phyloP scores from a whole-genome alignment of 64 coral and sea anemone species.

The Montipora sp. region DNA sequence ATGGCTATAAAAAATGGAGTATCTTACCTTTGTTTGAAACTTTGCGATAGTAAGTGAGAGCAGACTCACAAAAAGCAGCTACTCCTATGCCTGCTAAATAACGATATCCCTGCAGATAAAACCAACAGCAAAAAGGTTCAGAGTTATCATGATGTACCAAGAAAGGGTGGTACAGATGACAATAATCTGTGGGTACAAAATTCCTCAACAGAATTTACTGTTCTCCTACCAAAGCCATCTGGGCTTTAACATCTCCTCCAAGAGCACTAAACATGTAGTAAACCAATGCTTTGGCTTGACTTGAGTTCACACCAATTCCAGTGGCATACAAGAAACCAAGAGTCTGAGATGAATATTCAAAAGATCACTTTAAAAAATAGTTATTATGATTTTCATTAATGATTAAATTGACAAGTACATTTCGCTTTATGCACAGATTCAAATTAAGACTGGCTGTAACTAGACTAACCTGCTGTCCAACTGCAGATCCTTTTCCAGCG shows the following conservation, averaged over 20 bases:
- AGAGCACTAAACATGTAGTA: conserved; percentile 94
- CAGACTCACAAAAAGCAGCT: conserved; percentile 83
- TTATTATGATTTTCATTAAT: not conserved
- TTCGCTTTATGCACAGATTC: not conserved
- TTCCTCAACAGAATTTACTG: no score
- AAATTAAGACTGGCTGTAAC: not conserved
- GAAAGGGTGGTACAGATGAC: no score
- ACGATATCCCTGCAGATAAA: conserved; percentile 74
- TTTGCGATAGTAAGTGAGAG: conserved; percentile 93
- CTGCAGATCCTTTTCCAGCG: conserved; percentile 83
- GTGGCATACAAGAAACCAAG: conserved; percentile 93
- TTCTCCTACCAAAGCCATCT: conserved; percentile 87
- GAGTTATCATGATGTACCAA: no score
- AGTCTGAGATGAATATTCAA: conserved; percentile 45
- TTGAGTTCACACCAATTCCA: conserved; percentile 93
- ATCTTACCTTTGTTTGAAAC: conserved; percentile 94
- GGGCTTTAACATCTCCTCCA: conserved; percentile 88
- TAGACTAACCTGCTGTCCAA: conserved; percentile 82
- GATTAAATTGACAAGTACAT: not conserved
- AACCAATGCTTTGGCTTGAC: conserved; percentile 96
- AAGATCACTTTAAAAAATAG: no score
- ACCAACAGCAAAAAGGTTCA: not conserved
- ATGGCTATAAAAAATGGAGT: not conserved
- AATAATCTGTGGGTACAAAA: no score
- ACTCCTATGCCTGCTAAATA: conserved; percentile 93